Conservation (phyloP, 2,888 invertebrate genomes). For the Platycheirus albimanus region DNA sequence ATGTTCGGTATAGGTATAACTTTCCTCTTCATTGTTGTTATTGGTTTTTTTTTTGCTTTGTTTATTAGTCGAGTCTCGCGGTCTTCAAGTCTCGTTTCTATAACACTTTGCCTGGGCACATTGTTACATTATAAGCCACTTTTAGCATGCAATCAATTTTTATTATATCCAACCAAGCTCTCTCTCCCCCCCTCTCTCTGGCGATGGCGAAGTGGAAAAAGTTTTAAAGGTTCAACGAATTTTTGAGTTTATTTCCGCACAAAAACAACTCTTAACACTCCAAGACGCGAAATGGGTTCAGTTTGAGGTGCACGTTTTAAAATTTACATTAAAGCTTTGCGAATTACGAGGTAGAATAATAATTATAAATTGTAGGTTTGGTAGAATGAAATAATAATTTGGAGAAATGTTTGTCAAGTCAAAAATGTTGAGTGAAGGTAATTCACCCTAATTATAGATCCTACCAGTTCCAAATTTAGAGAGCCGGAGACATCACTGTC, state of each 20-base stretch:
- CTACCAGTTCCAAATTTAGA: too few relatives aligned
- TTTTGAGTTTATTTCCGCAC: conserved; percentile 24
- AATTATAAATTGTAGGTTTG: too few relatives aligned
- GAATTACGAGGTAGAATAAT: too few relatives aligned
- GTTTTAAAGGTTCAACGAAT: conserved; percentile 62
- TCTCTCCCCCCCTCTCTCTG: too few relatives aligned
- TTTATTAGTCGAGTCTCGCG: conserved; percentile 53
- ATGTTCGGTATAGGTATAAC: conserved; percentile 4
- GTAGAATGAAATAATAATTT: too few relatives aligned
- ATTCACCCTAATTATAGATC: too few relatives aligned
- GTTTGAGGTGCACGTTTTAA: too few relatives aligned
- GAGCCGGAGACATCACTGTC: too few relatives aligned
- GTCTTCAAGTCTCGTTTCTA: conserved; percentile 34
- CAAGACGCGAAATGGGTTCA: conserved; percentile 16
- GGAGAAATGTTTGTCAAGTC: too few relatives aligned
- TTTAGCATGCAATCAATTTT: conserved; percentile 72
- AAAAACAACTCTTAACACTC: conserved; percentile 40
- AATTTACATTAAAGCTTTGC: too few relatives aligned
- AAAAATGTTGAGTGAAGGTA: too few relatives aligned
- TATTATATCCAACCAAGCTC: conserved; percentile 69
- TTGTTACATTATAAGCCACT: conserved; percentile 58
- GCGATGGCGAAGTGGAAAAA: conserved; percentile 49
- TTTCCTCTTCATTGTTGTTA: not conserved
- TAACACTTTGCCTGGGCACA: not conserved
- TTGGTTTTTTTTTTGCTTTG: conserved; percentile 15